Conservation (phyloP, 1,140 invertebrate species). For the Maniola jurtina region DNA sequence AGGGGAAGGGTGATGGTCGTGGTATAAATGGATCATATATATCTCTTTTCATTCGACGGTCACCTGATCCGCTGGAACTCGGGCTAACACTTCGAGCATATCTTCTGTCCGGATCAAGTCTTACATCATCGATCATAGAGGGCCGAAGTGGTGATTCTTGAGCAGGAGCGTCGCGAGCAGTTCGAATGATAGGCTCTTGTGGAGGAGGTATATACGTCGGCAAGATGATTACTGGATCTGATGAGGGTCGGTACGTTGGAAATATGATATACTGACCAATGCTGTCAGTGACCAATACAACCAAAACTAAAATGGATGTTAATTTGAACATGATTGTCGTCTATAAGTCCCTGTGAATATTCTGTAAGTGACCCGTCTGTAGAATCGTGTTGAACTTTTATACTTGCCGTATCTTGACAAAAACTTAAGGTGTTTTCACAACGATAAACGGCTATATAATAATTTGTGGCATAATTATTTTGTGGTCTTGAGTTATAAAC, state of each 20-base stretch:
- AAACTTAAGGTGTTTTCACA: background rate
- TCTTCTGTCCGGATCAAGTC: slow-evolving; percentile 44
- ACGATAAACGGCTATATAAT: too few relatives aligned
- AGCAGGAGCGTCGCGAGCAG: slow-evolving; percentile 32
- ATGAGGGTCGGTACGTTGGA: slow-evolving; percentile 46
- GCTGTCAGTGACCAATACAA: slow-evolving; percentile 33
- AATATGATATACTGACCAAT: slow-evolving; percentile 40
- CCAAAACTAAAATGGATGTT: slow-evolving; percentile 29
- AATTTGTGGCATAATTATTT: too few relatives aligned
- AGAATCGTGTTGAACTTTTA: slow-evolving; percentile 2
- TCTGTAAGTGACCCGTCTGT: too few relatives aligned
- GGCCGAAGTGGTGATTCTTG: slow-evolving; percentile 47
- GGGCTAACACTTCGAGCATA: slow-evolving; percentile 40
- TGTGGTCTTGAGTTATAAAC: too few relatives aligned
- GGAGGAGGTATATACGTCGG: slow-evolving; percentile 8
- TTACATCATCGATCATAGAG: slow-evolving; percentile 48
- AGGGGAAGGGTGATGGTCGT: slow-evolving; percentile 4
- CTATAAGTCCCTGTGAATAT: too few relatives aligned
- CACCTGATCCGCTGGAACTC: slow-evolving; percentile 43
- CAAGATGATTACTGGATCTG: too few relatives aligned
- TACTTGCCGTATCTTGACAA: slow-evolving; percentile 1
- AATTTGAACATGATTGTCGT: slow-evolving; percentile 38
- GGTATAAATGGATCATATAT: slow-evolving; percentile 12
- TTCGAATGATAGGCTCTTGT: slow-evolving; percentile 34
- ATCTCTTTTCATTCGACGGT: background rate